phyloP scores from a whole-genome alignment of 2,888 invertebrate genomes.

The Teleogryllus oceanicus region DNA sequence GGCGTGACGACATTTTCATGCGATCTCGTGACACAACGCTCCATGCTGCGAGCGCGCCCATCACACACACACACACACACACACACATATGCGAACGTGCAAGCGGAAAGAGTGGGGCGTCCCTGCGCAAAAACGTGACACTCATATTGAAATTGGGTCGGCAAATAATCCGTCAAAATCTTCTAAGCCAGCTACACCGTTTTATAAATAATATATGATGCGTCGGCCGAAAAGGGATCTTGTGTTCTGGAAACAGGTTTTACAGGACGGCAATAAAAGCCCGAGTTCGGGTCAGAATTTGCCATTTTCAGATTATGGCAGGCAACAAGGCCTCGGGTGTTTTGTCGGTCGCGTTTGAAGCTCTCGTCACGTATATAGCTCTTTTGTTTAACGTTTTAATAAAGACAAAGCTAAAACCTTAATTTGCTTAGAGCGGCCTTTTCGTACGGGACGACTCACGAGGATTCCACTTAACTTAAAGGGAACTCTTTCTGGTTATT shows the following conservation, averaged over 20 bases:
- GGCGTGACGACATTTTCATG: too few relatives aligned
- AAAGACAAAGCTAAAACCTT: too few relatives aligned
- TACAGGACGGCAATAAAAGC: neutral
- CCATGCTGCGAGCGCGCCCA: too few relatives aligned
- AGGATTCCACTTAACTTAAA: too few relatives aligned
- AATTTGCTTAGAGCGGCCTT: too few relatives aligned
- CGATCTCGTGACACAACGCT: too few relatives aligned
- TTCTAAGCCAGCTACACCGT: neutral
- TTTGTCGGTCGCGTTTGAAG: too few relatives aligned
- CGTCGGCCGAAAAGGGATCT: neutral
- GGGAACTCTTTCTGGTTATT: too few relatives aligned
- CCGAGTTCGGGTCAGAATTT: neutral
- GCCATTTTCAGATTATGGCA: conserved; percentile 7
- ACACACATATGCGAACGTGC: neutral
- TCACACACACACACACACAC: too few relatives aligned
- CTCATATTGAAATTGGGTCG: conserved; percentile 1
- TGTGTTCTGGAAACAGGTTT: neutral
- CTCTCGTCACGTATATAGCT: too few relatives aligned
- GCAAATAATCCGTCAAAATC: conserved; percentile 18
- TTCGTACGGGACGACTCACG: too few relatives aligned
- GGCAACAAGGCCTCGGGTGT: neutral
- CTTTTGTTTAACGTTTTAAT: too few relatives aligned
- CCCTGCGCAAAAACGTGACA: neutral
- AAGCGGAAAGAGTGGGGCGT: neutral
- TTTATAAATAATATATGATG: conserved; percentile 18